These are phyloP conservation scores for Neopelma chrysocephalum DNA, from an alignment of 2,797 vertebrate genomes.

Conservation along the genomic window DNA sequence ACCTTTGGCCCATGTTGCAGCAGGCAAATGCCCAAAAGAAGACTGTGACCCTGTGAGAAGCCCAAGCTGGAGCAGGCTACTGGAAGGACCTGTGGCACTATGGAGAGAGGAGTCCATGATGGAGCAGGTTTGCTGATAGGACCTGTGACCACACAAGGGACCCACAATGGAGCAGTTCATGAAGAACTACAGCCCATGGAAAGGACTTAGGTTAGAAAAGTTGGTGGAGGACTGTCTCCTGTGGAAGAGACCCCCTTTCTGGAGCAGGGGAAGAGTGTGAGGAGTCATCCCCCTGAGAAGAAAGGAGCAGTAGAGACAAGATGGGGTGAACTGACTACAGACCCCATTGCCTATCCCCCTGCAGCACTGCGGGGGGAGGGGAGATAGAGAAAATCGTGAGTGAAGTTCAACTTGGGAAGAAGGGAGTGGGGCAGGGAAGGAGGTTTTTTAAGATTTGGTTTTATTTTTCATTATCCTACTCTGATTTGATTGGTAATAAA, in stretches of 20 bases:
- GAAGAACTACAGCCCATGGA: not conserved
- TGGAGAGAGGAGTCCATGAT: fast-evolving
- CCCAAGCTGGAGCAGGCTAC: not conserved
- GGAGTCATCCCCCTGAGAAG: not conserved
- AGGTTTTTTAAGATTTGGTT: not conserved
- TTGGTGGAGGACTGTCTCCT: not conserved
- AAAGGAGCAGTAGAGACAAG: not conserved
- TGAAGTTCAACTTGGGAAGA: not conserved
- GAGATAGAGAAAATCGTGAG: not conserved
- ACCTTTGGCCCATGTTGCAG: not conserved
- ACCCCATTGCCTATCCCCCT: not conserved
- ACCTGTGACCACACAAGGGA: fast-evolving
- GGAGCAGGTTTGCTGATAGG: not conserved
- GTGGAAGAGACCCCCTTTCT: not conserved
- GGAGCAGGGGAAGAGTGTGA: not conserved
- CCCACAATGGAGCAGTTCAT: not conserved
- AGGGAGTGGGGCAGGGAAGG: fast-evolving
- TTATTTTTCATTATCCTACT: not conserved
- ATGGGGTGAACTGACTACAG: not conserved
- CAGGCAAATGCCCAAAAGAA: not conserved
- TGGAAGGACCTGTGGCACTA: not conserved
- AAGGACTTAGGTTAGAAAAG: not conserved
- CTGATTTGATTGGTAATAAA: not conserved
- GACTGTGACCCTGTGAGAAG: not conserved
- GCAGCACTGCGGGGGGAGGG: fast-evolving